Evolutionary conservation across 2,888 invertebrate species (phyloP).

Genomic region (Cheilosia vernalis): DNA sequence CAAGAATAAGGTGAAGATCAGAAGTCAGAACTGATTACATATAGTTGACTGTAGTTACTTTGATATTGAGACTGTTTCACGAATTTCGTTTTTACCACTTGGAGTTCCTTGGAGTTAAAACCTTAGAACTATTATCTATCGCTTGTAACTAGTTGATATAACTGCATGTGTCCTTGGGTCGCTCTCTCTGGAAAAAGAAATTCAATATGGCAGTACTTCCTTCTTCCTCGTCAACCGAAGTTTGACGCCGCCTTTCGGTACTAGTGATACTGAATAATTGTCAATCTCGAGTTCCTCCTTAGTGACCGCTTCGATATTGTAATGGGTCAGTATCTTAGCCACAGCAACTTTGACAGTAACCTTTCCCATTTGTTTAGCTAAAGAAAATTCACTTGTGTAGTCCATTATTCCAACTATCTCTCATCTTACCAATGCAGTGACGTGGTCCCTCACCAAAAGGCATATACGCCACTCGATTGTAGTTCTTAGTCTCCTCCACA

Average conservation of each 20-base stretch:
- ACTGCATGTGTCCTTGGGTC: too few relatives aligned
- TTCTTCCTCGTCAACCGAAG: constrained; percentile 77
- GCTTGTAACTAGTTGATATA: too few relatives aligned
- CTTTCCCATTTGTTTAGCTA: constrained; percentile 81
- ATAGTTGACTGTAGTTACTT: too few relatives aligned
- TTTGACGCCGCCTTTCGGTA: constrained; percentile 78
- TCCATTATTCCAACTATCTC: too few relatives aligned
- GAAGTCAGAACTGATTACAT: too few relatives aligned
- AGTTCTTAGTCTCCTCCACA: constrained; percentile 78
- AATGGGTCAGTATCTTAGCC: constrained; percentile 79
- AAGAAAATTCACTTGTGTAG: background rate
- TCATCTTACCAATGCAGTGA: constrained; percentile 81
- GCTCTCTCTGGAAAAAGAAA: too few relatives aligned
- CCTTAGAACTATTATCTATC: too few relatives aligned
- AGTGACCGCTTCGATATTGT: constrained; percentile 77
- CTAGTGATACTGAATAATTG: constrained; percentile 77
- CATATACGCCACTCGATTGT: constrained; percentile 79
- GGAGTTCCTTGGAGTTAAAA: too few relatives aligned
- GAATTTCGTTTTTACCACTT: too few relatives aligned
- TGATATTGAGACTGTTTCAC: too few relatives aligned
- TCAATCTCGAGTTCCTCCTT: constrained; percentile 78
- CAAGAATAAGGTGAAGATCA: too few relatives aligned
- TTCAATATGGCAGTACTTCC: background rate
- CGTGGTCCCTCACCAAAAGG: constrained; percentile 83
- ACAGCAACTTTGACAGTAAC: constrained; percentile 80